Conservation (phyloP, 2,113 vertebrate species). For the Gavialis gangeticus region DNA sequence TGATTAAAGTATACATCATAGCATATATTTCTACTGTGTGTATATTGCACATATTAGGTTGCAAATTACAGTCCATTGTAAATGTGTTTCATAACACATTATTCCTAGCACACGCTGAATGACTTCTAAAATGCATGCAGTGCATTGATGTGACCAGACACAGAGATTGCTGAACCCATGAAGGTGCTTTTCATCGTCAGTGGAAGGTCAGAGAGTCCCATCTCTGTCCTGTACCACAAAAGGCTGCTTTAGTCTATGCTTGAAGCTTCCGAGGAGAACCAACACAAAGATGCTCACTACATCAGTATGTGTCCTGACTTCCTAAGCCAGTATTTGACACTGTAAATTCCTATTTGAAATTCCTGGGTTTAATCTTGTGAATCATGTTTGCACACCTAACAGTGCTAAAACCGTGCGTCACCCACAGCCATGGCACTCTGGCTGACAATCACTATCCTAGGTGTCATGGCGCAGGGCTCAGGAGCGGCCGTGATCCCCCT, state of each 20-base stretch:
- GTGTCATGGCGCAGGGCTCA: no score
- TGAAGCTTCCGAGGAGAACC: background rate
- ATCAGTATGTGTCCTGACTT: background rate
- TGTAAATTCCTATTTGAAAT: no score
- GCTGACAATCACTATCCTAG: no score
- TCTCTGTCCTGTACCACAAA: background rate
- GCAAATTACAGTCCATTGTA: no score
- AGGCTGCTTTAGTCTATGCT: no score
- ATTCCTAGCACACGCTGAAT: background rate
- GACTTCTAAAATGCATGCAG: fast-evolving
- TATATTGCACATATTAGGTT: background rate
- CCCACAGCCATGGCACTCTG: no score
- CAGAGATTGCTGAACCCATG: fast-evolving
- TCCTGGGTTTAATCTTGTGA: no score
- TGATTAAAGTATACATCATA: background rate
- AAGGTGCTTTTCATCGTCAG: background rate
- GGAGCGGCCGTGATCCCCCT: no score
- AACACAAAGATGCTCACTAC: background rate
- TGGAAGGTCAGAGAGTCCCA: fast-evolving
- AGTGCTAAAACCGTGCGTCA: no score
- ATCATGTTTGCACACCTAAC: no score
- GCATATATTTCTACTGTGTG: fast-evolving
- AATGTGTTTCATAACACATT: background rate
- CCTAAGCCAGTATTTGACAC: background rate
- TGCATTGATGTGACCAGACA: fast-evolving